Evolutionary conservation across 2,113 vertebrate genomes (phyloP).

Genomic region (Chionis minor): DNA sequence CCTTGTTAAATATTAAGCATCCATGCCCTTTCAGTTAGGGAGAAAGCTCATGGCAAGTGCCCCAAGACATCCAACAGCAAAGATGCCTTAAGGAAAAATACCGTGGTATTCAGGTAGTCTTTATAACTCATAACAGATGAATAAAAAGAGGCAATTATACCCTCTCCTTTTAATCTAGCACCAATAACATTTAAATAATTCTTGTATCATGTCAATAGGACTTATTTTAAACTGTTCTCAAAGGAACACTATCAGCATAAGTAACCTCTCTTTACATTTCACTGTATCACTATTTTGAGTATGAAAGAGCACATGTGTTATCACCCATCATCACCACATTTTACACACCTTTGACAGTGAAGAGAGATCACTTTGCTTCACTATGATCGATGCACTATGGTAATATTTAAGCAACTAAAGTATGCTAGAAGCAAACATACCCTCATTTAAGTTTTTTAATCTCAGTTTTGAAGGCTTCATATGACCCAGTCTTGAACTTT

Average conservation of each 20-base stretch:
- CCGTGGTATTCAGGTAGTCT: not conserved
- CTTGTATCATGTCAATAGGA: not conserved
- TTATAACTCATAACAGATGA: not conserved
- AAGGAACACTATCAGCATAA: not conserved
- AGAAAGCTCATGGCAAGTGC: not conserved
- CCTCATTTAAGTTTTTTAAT: not conserved
- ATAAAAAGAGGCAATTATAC: not conserved
- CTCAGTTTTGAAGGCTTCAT: not conserved
- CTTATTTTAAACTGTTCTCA: not conserved
- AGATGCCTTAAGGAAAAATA: not conserved
- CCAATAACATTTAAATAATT: not conserved
- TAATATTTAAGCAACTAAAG: not conserved
- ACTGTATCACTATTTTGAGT: not conserved
- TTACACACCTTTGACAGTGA: not conserved
- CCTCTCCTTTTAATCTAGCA: not conserved
- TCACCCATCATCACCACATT: not conserved
- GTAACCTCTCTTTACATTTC: not conserved
- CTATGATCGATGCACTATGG: not conserved
- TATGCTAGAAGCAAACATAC: not conserved
- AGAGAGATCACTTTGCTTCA: not conserved
- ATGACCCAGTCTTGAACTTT: not conserved
- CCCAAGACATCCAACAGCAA: not conserved
- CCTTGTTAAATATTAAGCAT: constrained; percentile 10
- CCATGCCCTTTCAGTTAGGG: not conserved
- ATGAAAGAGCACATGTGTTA: not conserved